Percentiles rank a stretch among this genome's conserved stretches.
Evolutionary conservation across 2,113 vertebrate genomes (phyloP).

Genomic region (Oceanites oceanicus): DNA sequence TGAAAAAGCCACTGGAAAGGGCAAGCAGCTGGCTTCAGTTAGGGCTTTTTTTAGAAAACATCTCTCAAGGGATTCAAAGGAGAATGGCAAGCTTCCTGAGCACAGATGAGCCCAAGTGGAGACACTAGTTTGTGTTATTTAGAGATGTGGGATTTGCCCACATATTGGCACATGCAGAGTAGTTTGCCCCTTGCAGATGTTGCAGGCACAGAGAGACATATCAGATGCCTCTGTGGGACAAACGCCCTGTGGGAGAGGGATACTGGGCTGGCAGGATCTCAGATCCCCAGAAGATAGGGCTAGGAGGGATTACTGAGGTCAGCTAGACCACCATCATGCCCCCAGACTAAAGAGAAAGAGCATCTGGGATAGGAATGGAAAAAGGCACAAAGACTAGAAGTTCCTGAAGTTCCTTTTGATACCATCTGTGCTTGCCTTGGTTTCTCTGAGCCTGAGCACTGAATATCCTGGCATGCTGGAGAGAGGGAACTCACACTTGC

Average conservation of each 20-base stretch:
- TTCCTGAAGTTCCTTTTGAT: neutral
- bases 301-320: neutral
- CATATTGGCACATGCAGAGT: neutral
- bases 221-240: neutral
- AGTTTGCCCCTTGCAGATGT: neutral
- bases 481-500: neutral
- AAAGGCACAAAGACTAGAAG: neutral
- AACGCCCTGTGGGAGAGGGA: fast-evolving
- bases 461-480: neutral
- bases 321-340: neutral
- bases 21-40: neutral
- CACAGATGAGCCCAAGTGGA: neutral
- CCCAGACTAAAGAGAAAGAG: neutral
- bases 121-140: neutral
- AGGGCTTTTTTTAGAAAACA: neutral
- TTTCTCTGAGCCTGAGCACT: neutral
- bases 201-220: neutral
- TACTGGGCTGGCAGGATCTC: neutral
- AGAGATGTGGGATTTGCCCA: neutral
- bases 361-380: neutral
- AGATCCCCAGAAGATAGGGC: neutral
- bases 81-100: neutral
- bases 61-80: neutral
- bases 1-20: neutral
- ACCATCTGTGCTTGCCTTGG: neutral